These are phyloP conservation scores for Acromyrmex charruanus DNA, from an alignment of 1,140 invertebrate genomes.

Conservation along the genomic window DNA sequence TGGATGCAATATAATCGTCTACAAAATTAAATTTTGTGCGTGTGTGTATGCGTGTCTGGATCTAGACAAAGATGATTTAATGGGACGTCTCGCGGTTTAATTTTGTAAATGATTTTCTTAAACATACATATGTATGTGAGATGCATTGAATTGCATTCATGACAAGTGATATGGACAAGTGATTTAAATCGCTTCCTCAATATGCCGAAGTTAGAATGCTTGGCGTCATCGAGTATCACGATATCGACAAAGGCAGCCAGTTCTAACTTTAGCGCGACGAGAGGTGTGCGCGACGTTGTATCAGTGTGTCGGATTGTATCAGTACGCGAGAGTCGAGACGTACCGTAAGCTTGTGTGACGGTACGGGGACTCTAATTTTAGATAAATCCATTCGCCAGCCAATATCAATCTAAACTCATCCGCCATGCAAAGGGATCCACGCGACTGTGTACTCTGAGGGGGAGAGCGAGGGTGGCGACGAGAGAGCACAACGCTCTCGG, in stretches of 20 bases:
- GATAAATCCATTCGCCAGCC: slow-evolving; percentile 72
- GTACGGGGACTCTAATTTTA: slow-evolving; percentile 72
- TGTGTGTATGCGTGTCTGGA: too few species aligned
- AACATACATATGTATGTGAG: neutral
- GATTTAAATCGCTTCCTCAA: slow-evolving; percentile 25
- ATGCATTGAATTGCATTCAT: neutral
- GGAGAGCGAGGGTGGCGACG: neutral
- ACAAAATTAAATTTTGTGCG: neutral
- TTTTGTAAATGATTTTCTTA: neutral
- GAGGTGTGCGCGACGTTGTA: slow-evolving; percentile 4
- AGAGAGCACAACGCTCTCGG: slow-evolving; percentile 51
- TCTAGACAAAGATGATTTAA: too few species aligned
- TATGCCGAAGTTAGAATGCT: slow-evolving; percentile 32
- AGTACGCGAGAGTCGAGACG: slow-evolving; percentile 1
- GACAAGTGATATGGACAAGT: neutral
- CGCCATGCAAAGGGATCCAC: slow-evolving; percentile 30
- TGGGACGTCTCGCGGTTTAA: neutral
- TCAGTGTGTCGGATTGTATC: neutral
- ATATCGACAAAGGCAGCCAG: slow-evolving; percentile 16
- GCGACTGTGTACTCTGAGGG: neutral
- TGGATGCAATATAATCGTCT: neutral
- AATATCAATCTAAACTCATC: slow-evolving; percentile 65
- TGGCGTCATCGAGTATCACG: slow-evolving; percentile 2
- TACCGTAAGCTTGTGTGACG: slow-evolving; percentile 42
- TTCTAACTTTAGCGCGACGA: slow-evolving; percentile 62